Percentiles rank a stretch among this genome's conserved stretches.
phyloP scores from a whole-genome alignment of 2,888 invertebrate genomes.

The Sympetrum striolatum region DNA sequence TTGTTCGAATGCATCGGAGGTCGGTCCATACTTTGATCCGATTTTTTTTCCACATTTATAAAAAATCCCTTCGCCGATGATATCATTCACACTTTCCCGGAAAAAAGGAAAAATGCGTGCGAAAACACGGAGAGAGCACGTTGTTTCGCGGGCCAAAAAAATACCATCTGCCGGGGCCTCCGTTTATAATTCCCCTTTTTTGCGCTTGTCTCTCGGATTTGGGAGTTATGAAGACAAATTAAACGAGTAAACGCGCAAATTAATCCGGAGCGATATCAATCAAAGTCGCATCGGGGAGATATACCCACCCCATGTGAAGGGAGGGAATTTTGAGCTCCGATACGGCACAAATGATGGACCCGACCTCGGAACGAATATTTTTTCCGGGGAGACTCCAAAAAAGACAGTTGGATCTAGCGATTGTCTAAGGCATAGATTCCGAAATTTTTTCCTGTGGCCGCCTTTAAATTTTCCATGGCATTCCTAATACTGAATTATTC shows the following conservation, averaged over 20 bases:
- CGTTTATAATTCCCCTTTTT: neutral
- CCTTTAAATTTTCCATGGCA: too few relatives aligned
- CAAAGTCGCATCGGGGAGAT: neutral
- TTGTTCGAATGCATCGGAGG: neutral
- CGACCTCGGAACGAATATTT: too few relatives aligned
- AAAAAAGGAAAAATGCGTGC: neutral
- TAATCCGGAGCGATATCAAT: neutral
- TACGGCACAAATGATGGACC: neutral
- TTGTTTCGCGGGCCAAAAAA: neutral
- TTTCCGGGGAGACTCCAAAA: too few relatives aligned
- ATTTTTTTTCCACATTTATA: neutral
- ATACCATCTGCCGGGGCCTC: too few relatives aligned
- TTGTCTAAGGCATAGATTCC: too few relatives aligned
- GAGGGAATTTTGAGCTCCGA: neutral
- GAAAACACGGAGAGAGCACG: neutral
- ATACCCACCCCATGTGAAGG: neutral
- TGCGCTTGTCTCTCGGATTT: neutral
- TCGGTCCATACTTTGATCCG: neutral
- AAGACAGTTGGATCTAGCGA: too few relatives aligned
- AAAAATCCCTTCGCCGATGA: neutral
- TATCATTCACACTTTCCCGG: neutral
- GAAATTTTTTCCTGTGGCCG: too few relatives aligned
- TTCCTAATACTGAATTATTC: too few relatives aligned
- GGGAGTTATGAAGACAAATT: neutral
- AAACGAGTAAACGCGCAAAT: neutral